Conservation (phyloP, 2,888 invertebrate genomes). For the Drosophila barbarae region DNA sequence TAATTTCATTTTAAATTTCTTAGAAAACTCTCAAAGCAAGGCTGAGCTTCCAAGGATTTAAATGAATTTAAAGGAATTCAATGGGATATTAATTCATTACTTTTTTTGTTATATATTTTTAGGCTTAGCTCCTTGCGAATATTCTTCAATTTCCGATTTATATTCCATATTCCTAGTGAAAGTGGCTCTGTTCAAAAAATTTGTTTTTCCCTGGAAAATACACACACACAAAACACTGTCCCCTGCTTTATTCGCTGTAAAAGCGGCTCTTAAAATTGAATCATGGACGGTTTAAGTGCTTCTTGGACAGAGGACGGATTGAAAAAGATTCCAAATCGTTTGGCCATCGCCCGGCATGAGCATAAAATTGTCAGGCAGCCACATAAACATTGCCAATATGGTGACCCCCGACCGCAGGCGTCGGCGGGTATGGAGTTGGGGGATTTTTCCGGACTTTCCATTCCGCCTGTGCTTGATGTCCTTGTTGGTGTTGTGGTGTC, state of each 20-base stretch:
- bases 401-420: constrained; percentile 52
- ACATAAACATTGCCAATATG: constrained; percentile 60
- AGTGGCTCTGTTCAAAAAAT: neutral
- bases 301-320: constrained; percentile 11
- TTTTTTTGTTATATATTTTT: neutral
- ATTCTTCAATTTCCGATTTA: neutral
- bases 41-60: neutral
- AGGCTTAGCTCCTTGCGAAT: neutral
- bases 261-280: constrained; percentile 27
- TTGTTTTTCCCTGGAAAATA: neutral
- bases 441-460: neutral
- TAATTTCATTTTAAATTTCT: neutral
- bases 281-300: constrained; percentile 24
- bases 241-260: constrained; percentile 3
- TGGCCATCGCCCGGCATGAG: constrained; percentile 33
- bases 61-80: neutral
- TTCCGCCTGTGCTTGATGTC: constrained; percentile 26
- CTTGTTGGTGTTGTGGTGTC: constrained; percentile 33
- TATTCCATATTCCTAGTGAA: neutral
- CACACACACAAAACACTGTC: neutral
- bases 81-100: neutral
- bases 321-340: constrained; percentile 20
- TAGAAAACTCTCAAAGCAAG: neutral
- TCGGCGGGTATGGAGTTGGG: too few species aligned
- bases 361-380: constrained; percentile 55